phyloP scores from a whole-genome alignment of 2,888 invertebrate genomes.

The Acronicta aceris region DNA sequence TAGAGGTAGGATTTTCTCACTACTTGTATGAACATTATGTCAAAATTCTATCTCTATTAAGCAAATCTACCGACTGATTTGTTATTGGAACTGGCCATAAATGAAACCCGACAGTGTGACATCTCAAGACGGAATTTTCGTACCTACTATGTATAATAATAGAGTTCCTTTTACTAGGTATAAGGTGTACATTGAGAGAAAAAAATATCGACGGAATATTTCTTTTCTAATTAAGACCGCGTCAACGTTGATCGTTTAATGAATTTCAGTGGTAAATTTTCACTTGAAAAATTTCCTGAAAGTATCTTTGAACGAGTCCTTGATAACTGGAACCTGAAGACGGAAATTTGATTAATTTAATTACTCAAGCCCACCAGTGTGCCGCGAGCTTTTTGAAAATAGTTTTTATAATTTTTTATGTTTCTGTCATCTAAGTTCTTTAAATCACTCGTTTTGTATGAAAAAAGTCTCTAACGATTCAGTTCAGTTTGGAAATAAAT shows the following conservation, averaged over 20 bases:
- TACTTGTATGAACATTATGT: too few species aligned
- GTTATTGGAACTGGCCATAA: too few species aligned
- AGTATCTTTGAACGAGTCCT: constrained; percentile 37
- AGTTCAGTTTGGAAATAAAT: too few species aligned
- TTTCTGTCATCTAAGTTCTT: neutral
- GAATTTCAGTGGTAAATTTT: constrained; percentile 28
- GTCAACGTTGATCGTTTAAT: constrained; percentile 30
- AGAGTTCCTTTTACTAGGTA: too few species aligned
- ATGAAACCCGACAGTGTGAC: too few species aligned
- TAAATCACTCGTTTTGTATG: neutral
- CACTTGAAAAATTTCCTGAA: constrained; percentile 25
- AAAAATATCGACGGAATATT: constrained; percentile 1
- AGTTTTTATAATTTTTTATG: neutral
- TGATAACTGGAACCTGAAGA: constrained; percentile 50
- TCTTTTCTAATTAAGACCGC: constrained; percentile 17
- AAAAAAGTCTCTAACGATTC: too few species aligned
- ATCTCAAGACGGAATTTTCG: neutral
- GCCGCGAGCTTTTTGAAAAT: constrained; percentile 17
- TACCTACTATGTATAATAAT: too few species aligned
- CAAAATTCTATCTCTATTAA: too few species aligned
- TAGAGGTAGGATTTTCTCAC: too few species aligned
- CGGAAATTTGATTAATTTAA: constrained; percentile 65
- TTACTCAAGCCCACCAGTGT: constrained; percentile 36
- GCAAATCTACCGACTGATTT: too few species aligned
- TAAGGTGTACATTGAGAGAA: neutral